Conservation (phyloP, 23 tunicate genomes). For the Ascidia mentula region DNA sequence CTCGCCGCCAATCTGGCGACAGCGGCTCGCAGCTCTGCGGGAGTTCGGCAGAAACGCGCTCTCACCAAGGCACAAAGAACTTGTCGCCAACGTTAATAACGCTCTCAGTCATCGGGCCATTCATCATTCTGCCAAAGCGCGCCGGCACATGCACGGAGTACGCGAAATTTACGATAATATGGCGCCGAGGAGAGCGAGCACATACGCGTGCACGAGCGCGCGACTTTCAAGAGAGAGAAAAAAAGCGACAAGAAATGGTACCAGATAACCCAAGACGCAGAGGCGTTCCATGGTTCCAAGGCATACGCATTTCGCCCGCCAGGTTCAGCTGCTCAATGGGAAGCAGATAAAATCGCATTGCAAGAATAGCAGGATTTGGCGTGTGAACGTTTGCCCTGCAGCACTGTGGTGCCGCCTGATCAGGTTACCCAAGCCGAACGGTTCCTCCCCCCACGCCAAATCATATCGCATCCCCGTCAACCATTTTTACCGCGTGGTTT, state of each 20-base stretch:
- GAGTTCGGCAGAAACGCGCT: background rate
- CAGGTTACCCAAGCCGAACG: background rate
- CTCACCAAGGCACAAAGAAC: background rate
- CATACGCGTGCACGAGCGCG: background rate
- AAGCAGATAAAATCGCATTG: conserved; percentile 10
- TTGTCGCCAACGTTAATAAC: conserved; percentile 10
- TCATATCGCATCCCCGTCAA: background rate
- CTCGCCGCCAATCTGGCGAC: background rate
- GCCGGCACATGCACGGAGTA: background rate
- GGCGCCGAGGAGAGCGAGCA: conserved; percentile 1
- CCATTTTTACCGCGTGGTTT: too few species aligned
- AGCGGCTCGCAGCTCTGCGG: background rate
- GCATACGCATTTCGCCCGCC: background rate
- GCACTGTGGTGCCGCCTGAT: background rate
- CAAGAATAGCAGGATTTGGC: background rate
- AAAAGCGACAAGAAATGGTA: background rate
- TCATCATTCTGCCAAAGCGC: background rate
- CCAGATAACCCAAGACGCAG: background rate
- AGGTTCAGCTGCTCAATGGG: conserved; percentile 6
- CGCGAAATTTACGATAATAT: background rate
- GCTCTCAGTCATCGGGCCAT: conserved; percentile 6
- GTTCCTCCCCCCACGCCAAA: background rate
- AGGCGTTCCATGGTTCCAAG: conserved; percentile 6
- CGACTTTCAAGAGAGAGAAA: background rate
- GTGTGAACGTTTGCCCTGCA: background rate